Evolutionary conservation across 1,140 invertebrate genomes (phyloP), one percentile per base, ranked within the genome.

Genomic region (Pseudomyrmex gracilis): DNA sequence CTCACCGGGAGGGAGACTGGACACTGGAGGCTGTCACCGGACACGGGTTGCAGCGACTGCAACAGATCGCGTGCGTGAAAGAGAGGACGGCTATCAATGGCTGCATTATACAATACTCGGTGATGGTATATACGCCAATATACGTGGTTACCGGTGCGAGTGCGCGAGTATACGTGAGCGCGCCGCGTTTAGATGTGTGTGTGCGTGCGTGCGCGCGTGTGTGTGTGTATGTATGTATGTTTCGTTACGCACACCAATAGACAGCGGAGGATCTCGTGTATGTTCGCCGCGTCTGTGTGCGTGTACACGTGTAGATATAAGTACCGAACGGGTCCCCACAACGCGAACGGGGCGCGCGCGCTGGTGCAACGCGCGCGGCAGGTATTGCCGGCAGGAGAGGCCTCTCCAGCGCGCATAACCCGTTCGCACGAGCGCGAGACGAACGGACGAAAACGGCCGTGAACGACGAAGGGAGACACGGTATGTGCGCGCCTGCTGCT

Each of bases 11-110:
- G 91, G 89, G 92, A 93, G 93, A 93, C 90, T 93, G 93, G 93
- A 94, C 93, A 94, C 93, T 93, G 91, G 93, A 93, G 88, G 90
- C 91, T 93, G 92, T 93, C 93, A 94, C 92, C 92, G 92, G 92
- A 94, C 92, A 94, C 91, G 92, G 90, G 90, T 92, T 92, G 90
- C 92, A 93, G 74, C 90, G 90, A 92, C 90, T 94, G 90, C 91
- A 93, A 92, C 90, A 93, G 91, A 94, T 93, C 93, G 92, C 92
- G 91, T 92, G 92, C 92, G 91, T 93, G 91, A 92, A 93, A 93
- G 91, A 91, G 91, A 92, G 91, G 92, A 93, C 91, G 92, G 92
- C 92, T 93, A 94, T 93, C 92, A 94, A 94, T 94, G 93, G 91
- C 88, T 92, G 93, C 90, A 94, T 93, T 94, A 93, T 94, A 93